Evolutionary conservation across 2,797 vertebrate genomes (phyloP).

Genomic region (Smutsia gigantea): DNA sequence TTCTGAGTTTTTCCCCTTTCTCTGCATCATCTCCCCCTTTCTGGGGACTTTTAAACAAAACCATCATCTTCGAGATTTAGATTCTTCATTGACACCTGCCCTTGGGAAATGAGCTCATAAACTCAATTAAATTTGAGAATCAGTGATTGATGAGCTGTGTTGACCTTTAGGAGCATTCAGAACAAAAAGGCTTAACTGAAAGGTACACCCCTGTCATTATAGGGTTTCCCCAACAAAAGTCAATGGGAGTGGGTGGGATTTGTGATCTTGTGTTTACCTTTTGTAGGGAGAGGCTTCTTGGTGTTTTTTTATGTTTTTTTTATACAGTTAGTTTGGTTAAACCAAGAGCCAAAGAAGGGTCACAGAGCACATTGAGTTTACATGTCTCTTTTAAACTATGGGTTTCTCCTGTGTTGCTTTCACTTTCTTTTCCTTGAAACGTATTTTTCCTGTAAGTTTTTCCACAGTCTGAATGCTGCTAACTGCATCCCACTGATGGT

Average conservation of each 20-base stretch:
- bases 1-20: not conserved
- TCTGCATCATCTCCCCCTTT: not conserved
- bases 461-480: not conserved
- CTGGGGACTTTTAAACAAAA: not conserved
- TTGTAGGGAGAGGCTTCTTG: not conserved
- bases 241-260: not conserved
- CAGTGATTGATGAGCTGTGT: not conserved
- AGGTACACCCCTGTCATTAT: not conserved
- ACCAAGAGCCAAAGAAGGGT: not conserved
- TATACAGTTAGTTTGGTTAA: not conserved
- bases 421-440: not conserved
- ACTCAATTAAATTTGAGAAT: not conserved
- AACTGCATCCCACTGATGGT: not conserved
- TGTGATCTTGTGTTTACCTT: not conserved
- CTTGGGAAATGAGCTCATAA: not conserved
- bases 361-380: not conserved
- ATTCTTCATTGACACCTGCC: not conserved
- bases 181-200: not conserved
- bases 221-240: not conserved
- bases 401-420: not conserved
- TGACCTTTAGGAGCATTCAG: not conserved
- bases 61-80: not conserved
- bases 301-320: not conserved
- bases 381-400: not conserved
- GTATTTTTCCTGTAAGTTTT: not conserved